phyloP scores from a whole-genome alignment of 2,797 vertebrate genomes.

The Pampus argenteus region DNA sequence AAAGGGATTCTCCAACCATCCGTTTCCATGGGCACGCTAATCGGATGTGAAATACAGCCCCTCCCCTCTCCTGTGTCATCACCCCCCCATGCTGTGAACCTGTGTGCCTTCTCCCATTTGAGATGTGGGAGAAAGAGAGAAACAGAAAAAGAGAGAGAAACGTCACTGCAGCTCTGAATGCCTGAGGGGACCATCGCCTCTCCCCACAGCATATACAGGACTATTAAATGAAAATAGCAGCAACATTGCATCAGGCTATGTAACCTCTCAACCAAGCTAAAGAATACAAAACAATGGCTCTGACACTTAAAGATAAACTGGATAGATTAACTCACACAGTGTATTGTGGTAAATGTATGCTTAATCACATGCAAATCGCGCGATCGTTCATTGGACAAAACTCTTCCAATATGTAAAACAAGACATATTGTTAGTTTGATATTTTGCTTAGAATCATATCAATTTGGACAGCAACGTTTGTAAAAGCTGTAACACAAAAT shows the following conservation, averaged over 20 bases:
- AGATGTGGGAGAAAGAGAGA: constrained; percentile 63
- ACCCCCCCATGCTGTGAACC: constrained; percentile 74
- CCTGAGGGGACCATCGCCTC: constrained; percentile 64
- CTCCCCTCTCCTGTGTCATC: constrained; percentile 72
- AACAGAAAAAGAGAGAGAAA: constrained; percentile 59
- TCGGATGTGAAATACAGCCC: constrained; percentile 76
- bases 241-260: constrained; percentile 68
- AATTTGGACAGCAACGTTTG: neutral
- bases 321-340: neutral
- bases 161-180: constrained; percentile 71
- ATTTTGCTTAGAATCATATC: neutral
- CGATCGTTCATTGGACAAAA: neutral
- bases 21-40: constrained; percentile 84
- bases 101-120: constrained; percentile 69
- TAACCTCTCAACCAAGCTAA: constrained; percentile 38
- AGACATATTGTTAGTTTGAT: neutral
- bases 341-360: neutral
- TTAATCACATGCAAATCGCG: neutral
- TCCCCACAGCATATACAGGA: constrained; percentile 54
- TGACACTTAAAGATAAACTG: constrained; percentile 4
- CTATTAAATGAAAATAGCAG: constrained; percentile 72
- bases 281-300: constrained; percentile 42
- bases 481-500: neutral
- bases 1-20: constrained; percentile 79
- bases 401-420: neutral